These are phyloP conservation scores for Astyanax mexicanus DNA, from an alignment of 2,797 vertebrate genomes.

Conservation along the genomic window DNA sequence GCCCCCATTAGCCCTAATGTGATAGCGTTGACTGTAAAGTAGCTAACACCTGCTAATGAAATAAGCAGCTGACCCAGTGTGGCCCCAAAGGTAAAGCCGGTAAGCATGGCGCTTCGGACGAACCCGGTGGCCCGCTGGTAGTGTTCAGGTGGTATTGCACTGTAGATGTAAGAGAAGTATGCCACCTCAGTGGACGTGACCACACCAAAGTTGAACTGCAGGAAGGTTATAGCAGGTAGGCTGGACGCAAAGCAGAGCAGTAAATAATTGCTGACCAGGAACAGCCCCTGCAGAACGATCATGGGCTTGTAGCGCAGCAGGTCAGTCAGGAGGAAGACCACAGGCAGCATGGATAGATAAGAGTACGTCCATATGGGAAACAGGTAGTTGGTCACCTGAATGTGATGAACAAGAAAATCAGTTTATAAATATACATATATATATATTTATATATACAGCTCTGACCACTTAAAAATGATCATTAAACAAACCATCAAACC, in stretches of 20 bases:
- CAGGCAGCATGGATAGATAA: constrained; percentile 76
- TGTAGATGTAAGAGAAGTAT: constrained; percentile 82
- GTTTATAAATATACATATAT: too few relatives aligned
- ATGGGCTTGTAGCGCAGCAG: constrained; percentile 77
- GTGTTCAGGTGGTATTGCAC: constrained; percentile 71
- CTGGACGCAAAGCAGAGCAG: constrained; percentile 74
- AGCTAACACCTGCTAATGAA: constrained; percentile 72
- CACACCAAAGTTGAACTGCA: constrained; percentile 75
- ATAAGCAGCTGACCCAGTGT: constrained; percentile 76
- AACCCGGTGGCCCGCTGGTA: constrained; percentile 79
- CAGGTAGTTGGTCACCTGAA: constrained; percentile 77
- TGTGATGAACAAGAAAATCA: not conserved
- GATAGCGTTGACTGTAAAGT: constrained; percentile 74
- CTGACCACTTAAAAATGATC: too few relatives aligned
- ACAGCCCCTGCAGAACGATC: constrained; percentile 74
- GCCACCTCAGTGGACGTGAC: constrained; percentile 80
- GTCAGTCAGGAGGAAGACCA: constrained; percentile 79
- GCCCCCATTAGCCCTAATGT: constrained; percentile 71
- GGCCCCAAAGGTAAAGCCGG: constrained; percentile 75
- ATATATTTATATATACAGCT: too few relatives aligned
- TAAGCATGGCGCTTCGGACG: constrained; percentile 75
- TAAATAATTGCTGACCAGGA: constrained; percentile 72
- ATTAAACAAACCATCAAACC: too few relatives aligned
- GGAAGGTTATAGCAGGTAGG: constrained; percentile 70
- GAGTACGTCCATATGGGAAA: constrained; percentile 83